Conservation (phyloP, 1,140 invertebrate genomes). For the Ostrea edulis region DNA sequence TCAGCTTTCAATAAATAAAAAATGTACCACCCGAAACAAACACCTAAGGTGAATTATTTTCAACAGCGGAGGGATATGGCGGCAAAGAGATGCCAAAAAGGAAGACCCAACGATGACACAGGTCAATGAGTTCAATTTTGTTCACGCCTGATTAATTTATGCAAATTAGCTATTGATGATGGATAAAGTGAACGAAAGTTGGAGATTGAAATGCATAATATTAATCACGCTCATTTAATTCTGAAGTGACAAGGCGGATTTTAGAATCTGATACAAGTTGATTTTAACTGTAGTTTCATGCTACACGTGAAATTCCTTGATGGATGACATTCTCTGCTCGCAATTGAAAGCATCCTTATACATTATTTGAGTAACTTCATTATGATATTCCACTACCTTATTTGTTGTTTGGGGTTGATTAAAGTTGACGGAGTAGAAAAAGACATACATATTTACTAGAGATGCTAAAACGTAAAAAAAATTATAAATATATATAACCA, state of each 20-base stretch:
- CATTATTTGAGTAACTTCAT: no score
- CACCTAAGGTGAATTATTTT: conserved; percentile 34
- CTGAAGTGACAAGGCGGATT: background rate
- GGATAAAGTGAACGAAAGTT: conserved; percentile 20
- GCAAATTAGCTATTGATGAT: conserved; percentile 30
- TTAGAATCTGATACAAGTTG: background rate
- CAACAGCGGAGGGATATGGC: conserved; percentile 10
- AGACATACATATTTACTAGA: no score
- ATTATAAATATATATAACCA: no score
- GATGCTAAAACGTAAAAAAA: no score
- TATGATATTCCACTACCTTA: no score
- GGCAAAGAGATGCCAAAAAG: conserved; percentile 6
- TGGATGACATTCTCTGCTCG: no score
- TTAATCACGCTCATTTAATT: conserved; percentile 22
- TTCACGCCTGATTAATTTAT: conserved; percentile 32
- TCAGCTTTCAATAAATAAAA: conserved; percentile 33
- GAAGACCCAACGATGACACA: conserved; percentile 13
- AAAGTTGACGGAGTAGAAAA: no score
- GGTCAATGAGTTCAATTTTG: conserved; percentile 35
- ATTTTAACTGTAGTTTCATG: background rate
- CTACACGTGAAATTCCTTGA: background rate
- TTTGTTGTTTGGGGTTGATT: no score
- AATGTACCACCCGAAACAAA: conserved; percentile 24
- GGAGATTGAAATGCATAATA: conserved; percentile 27
- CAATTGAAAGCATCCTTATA: no score